These are phyloP conservation scores for Platysteira castanea DNA, from an alignment of 2,113 vertebrate genomes.

Conservation along the genomic window DNA sequence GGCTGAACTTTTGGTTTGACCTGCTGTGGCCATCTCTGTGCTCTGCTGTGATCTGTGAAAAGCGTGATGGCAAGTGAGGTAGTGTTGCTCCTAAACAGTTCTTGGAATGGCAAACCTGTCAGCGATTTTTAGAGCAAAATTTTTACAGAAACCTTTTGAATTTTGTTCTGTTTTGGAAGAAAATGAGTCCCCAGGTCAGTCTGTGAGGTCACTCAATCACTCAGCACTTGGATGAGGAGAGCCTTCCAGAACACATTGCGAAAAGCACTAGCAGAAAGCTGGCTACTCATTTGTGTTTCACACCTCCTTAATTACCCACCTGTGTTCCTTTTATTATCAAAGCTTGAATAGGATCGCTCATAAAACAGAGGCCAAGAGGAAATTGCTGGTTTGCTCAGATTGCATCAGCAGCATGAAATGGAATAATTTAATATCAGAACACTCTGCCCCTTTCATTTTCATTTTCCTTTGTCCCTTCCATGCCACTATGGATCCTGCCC, in stretches of 20 bases:
- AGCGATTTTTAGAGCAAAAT: background rate
- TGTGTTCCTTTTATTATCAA: conserved; percentile 74
- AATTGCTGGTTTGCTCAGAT: conserved; percentile 74
- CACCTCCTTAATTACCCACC: conserved; percentile 79
- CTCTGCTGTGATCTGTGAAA: background rate
- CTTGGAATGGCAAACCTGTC: background rate
- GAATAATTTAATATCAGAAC: conserved; percentile 68
- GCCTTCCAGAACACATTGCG: background rate
- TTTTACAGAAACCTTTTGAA: conserved; percentile 18
- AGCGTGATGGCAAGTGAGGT: background rate
- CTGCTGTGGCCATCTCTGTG: background rate
- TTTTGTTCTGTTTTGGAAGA: conserved; percentile 10
- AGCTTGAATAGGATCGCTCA: conserved; percentile 55
- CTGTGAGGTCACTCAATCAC: conserved; percentile 53
- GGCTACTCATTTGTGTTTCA: conserved; percentile 68
- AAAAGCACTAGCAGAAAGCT: conserved; percentile 58
- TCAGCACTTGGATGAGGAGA: conserved; percentile 46
- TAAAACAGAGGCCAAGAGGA: conserved; percentile 75
- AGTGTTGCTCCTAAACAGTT: background rate
- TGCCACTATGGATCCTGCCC: background rate
- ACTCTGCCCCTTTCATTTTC: conserved; percentile 18
- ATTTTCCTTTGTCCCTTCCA: conserved; percentile 22
- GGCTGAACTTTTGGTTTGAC: background rate
- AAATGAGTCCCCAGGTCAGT: conserved; percentile 49
- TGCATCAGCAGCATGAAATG: conserved; percentile 69